A percentile compares a stretch with the other conserved stretches of the same genome.
phyloP scores from a whole-genome alignment of 2,113 vertebrate genomes.

The Okapia johnstoni region DNA sequence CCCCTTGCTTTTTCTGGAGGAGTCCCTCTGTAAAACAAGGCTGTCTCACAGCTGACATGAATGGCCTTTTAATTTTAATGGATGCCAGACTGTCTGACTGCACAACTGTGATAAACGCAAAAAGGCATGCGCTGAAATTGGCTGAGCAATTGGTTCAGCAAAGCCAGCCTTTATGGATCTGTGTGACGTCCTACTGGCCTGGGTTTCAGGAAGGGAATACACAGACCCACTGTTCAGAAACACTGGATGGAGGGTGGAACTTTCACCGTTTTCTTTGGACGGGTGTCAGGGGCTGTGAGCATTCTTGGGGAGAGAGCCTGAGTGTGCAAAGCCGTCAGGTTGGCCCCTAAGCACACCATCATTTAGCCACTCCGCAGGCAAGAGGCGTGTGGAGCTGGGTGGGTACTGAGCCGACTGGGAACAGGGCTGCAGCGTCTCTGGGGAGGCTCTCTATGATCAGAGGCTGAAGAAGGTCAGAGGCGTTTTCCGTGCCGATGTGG shows the following conservation, averaged over 20 bases:
- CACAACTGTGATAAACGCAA: not conserved
- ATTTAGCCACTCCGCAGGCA: not conserved
- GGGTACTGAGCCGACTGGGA: not conserved
- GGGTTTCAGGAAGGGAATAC: not conserved
- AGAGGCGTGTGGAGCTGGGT: not conserved
- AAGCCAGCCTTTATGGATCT: not conserved
- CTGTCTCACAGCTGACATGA: no score
- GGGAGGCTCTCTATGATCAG: not conserved
- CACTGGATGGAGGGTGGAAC: not conserved
- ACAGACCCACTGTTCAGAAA: not conserved
- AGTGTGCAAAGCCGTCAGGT: not conserved
- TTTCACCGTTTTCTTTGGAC: not conserved
- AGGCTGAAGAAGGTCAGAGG: not conserved
- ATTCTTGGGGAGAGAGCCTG: not conserved
- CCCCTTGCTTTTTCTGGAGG: not conserved
- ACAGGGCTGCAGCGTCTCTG: not conserved
- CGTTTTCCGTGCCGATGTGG: accelerated
- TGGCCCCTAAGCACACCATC: not conserved
- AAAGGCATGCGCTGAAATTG: not conserved
- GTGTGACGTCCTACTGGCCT: accelerated
- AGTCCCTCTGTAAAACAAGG: not conserved
- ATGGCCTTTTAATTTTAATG: not conserved
- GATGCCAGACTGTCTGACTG: not conserved
- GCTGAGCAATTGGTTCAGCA: not conserved
- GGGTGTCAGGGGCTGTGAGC: not conserved